Conservation (phyloP, 2,797 vertebrate species). For the Morus bassanus region DNA sequence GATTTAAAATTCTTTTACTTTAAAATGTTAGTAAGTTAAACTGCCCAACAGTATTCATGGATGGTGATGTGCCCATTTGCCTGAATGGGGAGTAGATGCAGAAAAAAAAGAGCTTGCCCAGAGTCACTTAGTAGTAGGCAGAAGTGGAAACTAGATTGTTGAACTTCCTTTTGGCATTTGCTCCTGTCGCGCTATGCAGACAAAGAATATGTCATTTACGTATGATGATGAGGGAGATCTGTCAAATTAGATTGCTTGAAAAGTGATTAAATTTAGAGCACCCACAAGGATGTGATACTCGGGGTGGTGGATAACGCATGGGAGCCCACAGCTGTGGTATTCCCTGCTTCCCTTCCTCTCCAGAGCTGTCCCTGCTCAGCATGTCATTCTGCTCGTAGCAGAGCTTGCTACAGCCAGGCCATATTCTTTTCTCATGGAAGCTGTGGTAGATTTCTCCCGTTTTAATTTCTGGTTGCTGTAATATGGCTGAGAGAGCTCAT, state of each 20-base stretch:
- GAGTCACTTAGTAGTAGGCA: background rate
- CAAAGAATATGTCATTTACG: background rate
- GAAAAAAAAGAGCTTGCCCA: background rate
- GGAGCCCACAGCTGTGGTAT: background rate
- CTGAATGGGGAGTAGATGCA: background rate
- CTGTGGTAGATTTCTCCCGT: background rate
- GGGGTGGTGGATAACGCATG: too few species aligned
- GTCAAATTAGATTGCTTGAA: background rate
- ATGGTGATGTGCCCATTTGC: background rate
- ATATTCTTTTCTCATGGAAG: background rate
- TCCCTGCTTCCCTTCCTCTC: background rate
- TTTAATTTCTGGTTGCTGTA: background rate
- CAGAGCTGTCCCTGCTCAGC: background rate
- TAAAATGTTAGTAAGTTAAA: background rate
- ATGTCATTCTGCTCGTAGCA: accelerated
- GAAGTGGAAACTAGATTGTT: background rate
- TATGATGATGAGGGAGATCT: background rate
- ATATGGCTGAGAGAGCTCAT: background rate
- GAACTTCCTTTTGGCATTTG: background rate
- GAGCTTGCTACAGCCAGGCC: background rate
- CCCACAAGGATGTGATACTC: background rate
- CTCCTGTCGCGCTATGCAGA: background rate
- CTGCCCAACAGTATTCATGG: background rate
- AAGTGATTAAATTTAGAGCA: background rate
- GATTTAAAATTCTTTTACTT: background rate